Evolutionary conservation across 2,113 vertebrate species (phyloP), one percentile per base, ranked within the genome.

Genomic region (Cololabis saira): DNA sequence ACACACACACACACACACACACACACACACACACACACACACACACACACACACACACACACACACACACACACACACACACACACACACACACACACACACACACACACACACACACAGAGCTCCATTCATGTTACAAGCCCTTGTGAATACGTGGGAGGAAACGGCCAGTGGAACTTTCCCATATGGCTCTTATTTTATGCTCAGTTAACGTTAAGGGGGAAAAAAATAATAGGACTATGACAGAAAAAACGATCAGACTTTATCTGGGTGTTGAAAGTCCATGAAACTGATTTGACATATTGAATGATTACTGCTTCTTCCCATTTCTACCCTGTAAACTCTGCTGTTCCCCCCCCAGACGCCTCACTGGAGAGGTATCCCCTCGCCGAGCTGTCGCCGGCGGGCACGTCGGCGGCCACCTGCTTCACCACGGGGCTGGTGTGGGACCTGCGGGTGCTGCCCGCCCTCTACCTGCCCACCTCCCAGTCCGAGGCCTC

Each of bases 391-490:
- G 90, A 93, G 78, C 72, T 93, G 40, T 50, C 88, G 43, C 62
- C 85, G 72, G 90, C 77, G 18, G 85, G 62, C 78, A 73, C 67
- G 43, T 75, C 87, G 18, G 18, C 78, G 10, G 80, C 93, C 0
- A 93, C 94, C 80, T 96, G 95, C 42, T 94, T 95, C 87, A 93
- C 95, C 0, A 92, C 93, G 27, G 80, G 90, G 1, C 90, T 98
- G 66, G 94, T 97, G 83, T 98, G 96, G 96, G 95, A 98, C 57
- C 87, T 95, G 21, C 93, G 93, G n/a, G 85, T 95, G 53, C 92
- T 93, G 59, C 96, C 91, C 6, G 89, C 93, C 64, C 91, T 92
- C 76, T 96, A 93, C 90, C 83, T 91, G 45, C 85, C 90, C 10
- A 87, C 92, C 60, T 82, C 88, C 55, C 78, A 89, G 53, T 88